Evolutionary conservation across 2,888 invertebrate genomes (phyloP), one percentile per base, ranked within the genome.

Genomic region (Palloptera scutellata): DNA sequence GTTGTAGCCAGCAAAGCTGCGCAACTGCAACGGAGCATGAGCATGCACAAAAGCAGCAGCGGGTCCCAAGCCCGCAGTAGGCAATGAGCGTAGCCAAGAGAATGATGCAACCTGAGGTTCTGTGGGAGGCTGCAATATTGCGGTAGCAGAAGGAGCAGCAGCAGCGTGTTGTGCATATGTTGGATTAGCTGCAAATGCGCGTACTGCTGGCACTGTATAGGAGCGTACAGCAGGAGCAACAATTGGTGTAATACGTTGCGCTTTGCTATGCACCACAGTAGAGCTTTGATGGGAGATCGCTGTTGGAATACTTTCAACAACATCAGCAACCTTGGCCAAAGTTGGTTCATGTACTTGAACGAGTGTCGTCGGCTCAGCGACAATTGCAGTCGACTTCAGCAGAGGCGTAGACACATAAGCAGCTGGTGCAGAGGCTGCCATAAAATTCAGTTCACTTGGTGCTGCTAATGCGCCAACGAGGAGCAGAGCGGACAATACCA

Each of bases 401-500:
- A 55, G 12, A 12, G 67, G 53, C 6, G 30, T 6, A 30, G 30
- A 30, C 30, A 65, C 59, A 43, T 65, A 30, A 4, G 67, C 61
- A 30, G 70, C 20, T 41, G 20, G 60, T 9, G 51, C 15, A 15
- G 13, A 40, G 41, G 48, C 8, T 68, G 17, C 41, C 55, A 59
- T 40, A 60, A 55, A 17, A 60, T 63, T 8, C 15, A 53, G 40
- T 13, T 41, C 42, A 45, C 41, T 13, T 52, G 60, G 66, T 30
- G 58, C 54, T 61, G 15, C 11, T 11, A 58, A 1, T 1, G 12
- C n/a, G 41, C 51, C 51, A 8, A 30, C 30, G 30, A 30, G 6
- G 86, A 87, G 84, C 74, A 89, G 83, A 86, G 87, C 87, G 83
- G 87, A 87, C 81, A 89, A 87, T 87, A 88, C 88, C 87, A 88